These are phyloP conservation scores for Elachura formosa DNA, from an alignment of 2,113 vertebrate species.

Conservation along the genomic window DNA sequence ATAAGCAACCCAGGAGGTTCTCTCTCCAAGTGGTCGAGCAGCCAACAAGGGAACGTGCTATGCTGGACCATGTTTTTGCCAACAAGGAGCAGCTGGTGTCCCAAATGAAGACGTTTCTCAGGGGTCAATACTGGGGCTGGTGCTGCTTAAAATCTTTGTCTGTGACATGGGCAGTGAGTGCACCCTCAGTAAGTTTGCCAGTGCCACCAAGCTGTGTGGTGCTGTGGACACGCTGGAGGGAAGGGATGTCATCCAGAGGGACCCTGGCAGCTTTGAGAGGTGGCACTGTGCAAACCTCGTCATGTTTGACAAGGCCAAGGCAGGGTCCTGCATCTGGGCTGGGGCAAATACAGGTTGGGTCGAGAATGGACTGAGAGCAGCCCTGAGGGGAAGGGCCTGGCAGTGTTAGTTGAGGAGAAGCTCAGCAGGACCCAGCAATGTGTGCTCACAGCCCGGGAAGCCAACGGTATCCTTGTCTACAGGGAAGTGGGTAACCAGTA, in stretches of 20 bases:
- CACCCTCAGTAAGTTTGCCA: neutral
- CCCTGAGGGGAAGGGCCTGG: neutral
- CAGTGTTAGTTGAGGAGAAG: neutral
- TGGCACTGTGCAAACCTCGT: neutral
- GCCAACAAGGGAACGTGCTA: neutral
- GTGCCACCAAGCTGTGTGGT: neutral
- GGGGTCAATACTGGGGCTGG: neutral
- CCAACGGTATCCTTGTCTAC: neutral
- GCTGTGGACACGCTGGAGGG: too few species aligned
- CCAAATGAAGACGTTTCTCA: neutral
- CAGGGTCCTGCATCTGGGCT: neutral
- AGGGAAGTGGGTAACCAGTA: accelerated
- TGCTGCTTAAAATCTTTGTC: neutral
- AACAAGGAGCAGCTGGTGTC: neutral
- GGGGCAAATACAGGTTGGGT: neutral
- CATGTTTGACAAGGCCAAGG: neutral
- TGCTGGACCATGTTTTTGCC: neutral
- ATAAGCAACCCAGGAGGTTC: neutral
- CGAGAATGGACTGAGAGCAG: neutral
- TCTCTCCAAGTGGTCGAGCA: neutral
- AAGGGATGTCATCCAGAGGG: neutral
- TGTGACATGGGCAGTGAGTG: accelerated
- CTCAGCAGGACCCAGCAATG: neutral
- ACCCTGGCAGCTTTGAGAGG: neutral
- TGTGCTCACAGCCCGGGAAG: neutral